Percentiles rank a stretch among this genome's conserved stretches.
phyloP scores from a whole-genome alignment of 35 echinoderm and acorn worm species.

The Holothuria glaberrima region DNA sequence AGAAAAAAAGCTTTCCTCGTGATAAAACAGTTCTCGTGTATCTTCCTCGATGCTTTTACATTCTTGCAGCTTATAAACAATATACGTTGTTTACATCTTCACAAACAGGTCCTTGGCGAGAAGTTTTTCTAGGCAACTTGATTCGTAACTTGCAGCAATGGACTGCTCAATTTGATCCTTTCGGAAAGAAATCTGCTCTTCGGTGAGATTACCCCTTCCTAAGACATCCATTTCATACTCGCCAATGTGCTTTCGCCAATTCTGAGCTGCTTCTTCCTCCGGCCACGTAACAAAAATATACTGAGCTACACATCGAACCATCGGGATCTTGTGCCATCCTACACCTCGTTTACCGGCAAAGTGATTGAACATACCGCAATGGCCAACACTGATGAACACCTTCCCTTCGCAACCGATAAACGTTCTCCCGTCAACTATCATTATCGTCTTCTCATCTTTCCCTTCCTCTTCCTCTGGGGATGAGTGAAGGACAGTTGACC shows the following conservation, averaged over 20 bases:
- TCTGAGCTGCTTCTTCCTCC: constrained; percentile 37
- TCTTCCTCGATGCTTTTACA: too few relatives aligned
- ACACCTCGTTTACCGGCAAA: constrained; percentile 33
- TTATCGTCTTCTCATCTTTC: not conserved
- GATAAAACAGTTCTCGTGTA: too few relatives aligned
- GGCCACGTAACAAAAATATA: constrained; percentile 49
- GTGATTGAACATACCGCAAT: constrained; percentile 43
- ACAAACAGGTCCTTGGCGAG: constrained; percentile 24
- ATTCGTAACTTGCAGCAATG: constrained; percentile 12
- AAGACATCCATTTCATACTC: constrained; percentile 43
- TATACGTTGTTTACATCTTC: not conserved
- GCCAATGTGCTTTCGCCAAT: constrained; percentile 23
- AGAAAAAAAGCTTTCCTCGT: too few relatives aligned
- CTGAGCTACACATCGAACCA: constrained; percentile 48
- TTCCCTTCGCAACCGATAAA: constrained; percentile 52
- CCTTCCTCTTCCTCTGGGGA: not conserved
- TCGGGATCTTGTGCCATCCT: constrained; percentile 33
- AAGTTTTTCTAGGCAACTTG: constrained; percentile 24
- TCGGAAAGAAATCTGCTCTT: constrained; percentile 21
- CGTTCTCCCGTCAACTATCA: constrained; percentile 21
- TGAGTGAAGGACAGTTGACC: constrained; percentile 17
- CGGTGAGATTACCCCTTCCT: constrained; percentile 9
- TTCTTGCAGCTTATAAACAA: too few relatives aligned
- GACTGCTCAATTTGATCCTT: constrained; percentile 37
- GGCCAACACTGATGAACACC: constrained; percentile 8